A percentile compares a stretch with the other conserved stretches of the same genome.
Conservation (phyloP, 2,888 invertebrate species). For the Pecten maximus region DNA sequence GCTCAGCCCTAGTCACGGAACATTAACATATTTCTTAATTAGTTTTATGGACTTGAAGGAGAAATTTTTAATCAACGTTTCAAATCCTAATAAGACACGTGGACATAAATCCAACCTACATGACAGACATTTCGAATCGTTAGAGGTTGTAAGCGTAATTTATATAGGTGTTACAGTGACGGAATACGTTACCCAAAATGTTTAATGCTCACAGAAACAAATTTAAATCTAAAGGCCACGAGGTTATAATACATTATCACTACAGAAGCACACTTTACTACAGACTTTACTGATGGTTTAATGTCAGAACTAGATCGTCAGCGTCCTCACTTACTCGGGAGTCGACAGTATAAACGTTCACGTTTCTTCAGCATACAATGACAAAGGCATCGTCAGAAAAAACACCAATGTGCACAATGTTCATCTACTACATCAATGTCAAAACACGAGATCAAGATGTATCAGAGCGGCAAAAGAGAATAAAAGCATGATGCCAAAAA, state of each 20-base stretch:
- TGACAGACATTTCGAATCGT: neutral
- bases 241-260: neutral
- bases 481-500: no score
- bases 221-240: neutral
- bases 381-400: no score
- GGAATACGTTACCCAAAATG: neutral
- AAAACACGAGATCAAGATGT: no score
- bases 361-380: no score
- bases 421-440: no score
- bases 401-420: no score
- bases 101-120: neutral
- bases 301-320: neutral
- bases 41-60: neutral
- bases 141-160: neutral
- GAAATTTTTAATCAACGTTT: conserved; percentile 33
- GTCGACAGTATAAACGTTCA: no score
- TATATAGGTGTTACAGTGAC: neutral
- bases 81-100: conserved; percentile 12
- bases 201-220: neutral
- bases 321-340: no score
- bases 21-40: conserved; percentile 19
- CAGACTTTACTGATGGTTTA: neutral
- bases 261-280: neutral
- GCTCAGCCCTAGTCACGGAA: neutral
- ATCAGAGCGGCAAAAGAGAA: no score